Evolutionary conservation across 2,797 vertebrate genomes (phyloP), one percentile per base, ranked within the genome.

Genomic region (Lemur catta): DNA sequence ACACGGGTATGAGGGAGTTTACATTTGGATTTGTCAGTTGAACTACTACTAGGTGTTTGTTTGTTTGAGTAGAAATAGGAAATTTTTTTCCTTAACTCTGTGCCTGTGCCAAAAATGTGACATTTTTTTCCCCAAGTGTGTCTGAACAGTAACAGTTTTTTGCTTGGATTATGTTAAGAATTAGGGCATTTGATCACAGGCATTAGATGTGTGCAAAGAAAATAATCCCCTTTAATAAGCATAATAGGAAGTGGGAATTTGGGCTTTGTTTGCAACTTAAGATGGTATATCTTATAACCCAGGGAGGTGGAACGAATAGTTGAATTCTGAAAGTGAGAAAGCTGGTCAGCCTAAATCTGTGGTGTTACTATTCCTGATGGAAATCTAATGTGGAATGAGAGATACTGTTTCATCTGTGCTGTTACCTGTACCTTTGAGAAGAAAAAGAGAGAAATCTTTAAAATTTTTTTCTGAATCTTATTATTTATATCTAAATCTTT

Each of bases 181-280:
- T 87, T 80, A 92, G 52, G 81, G 52, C 43, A 28, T 92, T 87
- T 52, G 93, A 94, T 76, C 13, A 1, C 57, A 50, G 79, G 89
- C 24, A 46, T 85, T 84, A 50, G 72, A 57, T 17, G 65, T 22
- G 5, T 46, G 10, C 13, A 24, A 22, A 78, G 85, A 74, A 91
- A 52, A 22, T 48, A 69, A 91, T 87, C 93, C 80, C 79, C 50
- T 65, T 69, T 75, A 33, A 20, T 41, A 38, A 79, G 46, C 30
- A 28, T 43, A 72, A 15, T 30, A 65, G 93, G 79, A 89, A 35
- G 46, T 3, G 30, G 74, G 89, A 46, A 50, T 85, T 78, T 85
- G 92, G 75, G 89, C 88, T 95, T 92, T 86, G 94, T 91, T 57
- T 22, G 24, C 14, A 71, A 93, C 78, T 94, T 90, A 79, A 59